Conservation (phyloP, 1,140 invertebrate genomes). For the Sipha flava region DNA sequence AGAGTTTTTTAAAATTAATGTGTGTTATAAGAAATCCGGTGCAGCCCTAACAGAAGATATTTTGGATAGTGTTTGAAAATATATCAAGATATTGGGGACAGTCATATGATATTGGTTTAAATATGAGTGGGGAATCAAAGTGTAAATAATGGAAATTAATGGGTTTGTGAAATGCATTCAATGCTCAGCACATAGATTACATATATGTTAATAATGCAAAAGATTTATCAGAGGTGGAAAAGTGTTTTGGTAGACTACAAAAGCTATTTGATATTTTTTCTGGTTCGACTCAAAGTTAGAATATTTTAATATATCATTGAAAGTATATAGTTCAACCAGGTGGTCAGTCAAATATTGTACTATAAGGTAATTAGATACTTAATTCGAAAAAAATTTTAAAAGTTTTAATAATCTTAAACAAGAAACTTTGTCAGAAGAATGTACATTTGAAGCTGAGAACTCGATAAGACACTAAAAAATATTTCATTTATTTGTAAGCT, state of each 20-base stretch:
- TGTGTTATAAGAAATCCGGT: slow-evolving; percentile 20
- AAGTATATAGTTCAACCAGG: not conserved
- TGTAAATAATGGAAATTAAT: slow-evolving; percentile 30
- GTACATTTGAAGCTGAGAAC: not conserved
- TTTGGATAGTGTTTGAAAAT: not conserved
- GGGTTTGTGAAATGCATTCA: not conserved
- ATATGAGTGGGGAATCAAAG: slow-evolving; percentile 38
- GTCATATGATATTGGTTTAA: slow-evolving; percentile 36
- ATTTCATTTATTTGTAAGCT: not conserved
- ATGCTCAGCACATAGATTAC: not conserved
- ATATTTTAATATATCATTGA: slow-evolving; percentile 10
- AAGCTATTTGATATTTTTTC: slow-evolving; percentile 19
- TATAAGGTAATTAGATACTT: not conserved
- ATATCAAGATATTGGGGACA: slow-evolving; percentile 36
- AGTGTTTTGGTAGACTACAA: not conserved
- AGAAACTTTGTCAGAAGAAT: not conserved
- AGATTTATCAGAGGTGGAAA: not conserved
- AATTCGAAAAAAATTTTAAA: not conserved
- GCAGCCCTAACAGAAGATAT: slow-evolving; percentile 19
- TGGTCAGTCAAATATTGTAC: not conserved
- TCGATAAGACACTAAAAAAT: slow-evolving; percentile 3
- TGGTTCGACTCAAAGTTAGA: not conserved
- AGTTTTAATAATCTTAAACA: not conserved
- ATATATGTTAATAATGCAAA: slow-evolving; percentile 6
- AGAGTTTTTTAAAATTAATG: slow-evolving; percentile 38